Conservation (phyloP, 1,140 invertebrate genomes). For the Bombus cullumanus region DNA sequence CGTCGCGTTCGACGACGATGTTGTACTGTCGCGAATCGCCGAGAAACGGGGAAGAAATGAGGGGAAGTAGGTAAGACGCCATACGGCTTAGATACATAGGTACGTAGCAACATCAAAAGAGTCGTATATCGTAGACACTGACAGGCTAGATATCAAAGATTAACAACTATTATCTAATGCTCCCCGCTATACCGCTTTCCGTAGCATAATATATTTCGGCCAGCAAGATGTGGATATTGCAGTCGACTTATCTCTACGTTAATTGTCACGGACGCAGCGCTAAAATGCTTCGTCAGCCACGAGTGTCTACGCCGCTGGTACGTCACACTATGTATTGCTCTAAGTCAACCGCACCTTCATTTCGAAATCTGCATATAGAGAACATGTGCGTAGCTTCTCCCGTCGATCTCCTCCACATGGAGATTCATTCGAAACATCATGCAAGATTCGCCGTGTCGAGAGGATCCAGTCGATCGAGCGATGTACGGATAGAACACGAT, state of each 20-base stretch:
- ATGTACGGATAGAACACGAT: not conserved
- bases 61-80: conserved; percentile 27
- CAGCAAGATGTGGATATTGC: conserved; percentile 56
- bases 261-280: conserved; percentile 70
- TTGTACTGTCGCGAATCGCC: not conserved
- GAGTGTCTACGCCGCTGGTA: conserved; percentile 60
- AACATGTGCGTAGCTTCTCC: not conserved
- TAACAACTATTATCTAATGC: conserved; percentile 32
- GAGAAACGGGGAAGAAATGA: not conserved
- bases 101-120: not conserved
- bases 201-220: conserved; percentile 62
- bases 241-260: conserved; percentile 68
- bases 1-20: not conserved
- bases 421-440: too few species aligned
- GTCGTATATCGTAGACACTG: conserved; percentile 42
- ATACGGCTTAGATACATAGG: conserved; percentile 10
- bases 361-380: not conserved
- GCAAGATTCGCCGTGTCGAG: not conserved
- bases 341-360: conserved; percentile 44
- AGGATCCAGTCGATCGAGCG: not conserved
- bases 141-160: conserved; percentile 50
- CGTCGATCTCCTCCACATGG: not conserved
- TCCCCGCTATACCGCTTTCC: conserved; percentile 30
- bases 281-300: conserved; percentile 66
- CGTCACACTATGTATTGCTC: conserved; percentile 56